These are phyloP conservation scores for Hypomecis atomaria DNA, from an alignment of 2,888 invertebrate species.

Conservation along the genomic window DNA sequence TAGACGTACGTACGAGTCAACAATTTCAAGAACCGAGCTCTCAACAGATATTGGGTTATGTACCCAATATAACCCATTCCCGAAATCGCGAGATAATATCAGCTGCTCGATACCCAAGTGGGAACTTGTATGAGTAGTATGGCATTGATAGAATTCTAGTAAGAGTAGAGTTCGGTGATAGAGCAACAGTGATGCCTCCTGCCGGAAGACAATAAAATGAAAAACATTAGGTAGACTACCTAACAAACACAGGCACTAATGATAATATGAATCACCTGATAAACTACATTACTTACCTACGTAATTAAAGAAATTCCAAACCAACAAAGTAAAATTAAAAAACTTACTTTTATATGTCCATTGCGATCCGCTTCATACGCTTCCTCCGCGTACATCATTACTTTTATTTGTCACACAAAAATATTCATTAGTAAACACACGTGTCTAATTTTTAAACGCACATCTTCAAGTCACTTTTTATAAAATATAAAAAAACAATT, in stretches of 20 bases:
- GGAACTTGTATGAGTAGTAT: too few relatives aligned
- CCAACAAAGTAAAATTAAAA: neutral
- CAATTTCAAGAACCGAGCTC: too few relatives aligned
- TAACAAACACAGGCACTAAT: neutral
- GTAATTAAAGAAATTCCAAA: neutral
- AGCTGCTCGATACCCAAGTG: too few relatives aligned
- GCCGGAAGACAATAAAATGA: neutral
- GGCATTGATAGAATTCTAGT: too few relatives aligned
- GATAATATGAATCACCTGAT: neutral
- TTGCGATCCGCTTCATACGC: constrained; percentile 65
- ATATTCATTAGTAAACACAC: too few relatives aligned
- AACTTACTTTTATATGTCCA: constrained; percentile 64
- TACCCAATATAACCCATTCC: too few relatives aligned
- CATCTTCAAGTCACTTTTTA: neutral
- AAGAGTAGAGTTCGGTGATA: too few relatives aligned
- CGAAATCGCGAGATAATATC: too few relatives aligned
- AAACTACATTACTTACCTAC: too few relatives aligned
- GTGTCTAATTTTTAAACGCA: neutral
- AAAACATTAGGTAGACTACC: neutral
- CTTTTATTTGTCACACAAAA: neutral
- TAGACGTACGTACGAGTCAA: too few relatives aligned
- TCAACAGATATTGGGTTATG: too few relatives aligned
- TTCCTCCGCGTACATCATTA: constrained; percentile 67
- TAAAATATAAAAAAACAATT: too few relatives aligned
- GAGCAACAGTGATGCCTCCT: neutral